Percentiles rank a stretch among this genome's conserved stretches.
Conservation (phyloP, 2,888 invertebrate species). For the Agrotis clavis region DNA sequence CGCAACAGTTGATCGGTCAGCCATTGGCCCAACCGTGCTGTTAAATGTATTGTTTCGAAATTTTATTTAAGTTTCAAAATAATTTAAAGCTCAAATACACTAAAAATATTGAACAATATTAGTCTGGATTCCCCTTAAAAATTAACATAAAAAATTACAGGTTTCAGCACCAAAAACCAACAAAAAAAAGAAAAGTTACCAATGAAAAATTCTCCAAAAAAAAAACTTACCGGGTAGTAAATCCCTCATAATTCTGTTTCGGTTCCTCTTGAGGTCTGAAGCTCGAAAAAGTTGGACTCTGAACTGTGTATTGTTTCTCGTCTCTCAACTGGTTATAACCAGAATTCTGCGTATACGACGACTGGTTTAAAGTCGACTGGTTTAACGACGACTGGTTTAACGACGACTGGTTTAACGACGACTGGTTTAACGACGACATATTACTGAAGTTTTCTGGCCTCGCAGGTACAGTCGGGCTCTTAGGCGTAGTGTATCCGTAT, state of each 20-base stretch:
- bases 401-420: slow-evolving; percentile 36
- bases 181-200: neutral
- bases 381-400: slow-evolving; percentile 54
- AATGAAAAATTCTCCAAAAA: no score
- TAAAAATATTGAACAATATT: no score
- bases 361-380: slow-evolving; percentile 58
- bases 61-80: no score
- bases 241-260: slow-evolving; percentile 92
- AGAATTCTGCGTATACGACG: slow-evolving; percentile 67
- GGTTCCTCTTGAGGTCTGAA: slow-evolving; percentile 85
- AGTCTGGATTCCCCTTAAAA: no score
- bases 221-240: slow-evolving; percentile 92
- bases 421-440: slow-evolving; percentile 35
- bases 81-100: no score
- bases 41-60: no score
- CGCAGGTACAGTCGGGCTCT: slow-evolving; percentile 53
- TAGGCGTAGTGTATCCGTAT: slow-evolving; percentile 57
- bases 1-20: no score
- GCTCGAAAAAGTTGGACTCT: slow-evolving; percentile 85
- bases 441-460: slow-evolving; percentile 42
- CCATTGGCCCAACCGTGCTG: no score
- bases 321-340: slow-evolving; percentile 69
- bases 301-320: slow-evolving; percentile 79
- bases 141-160: no score
- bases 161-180: slow-evolving; percentile 42